Conservation (phyloP, 1,140 invertebrate genomes). For the Pararge aegeria region DNA sequence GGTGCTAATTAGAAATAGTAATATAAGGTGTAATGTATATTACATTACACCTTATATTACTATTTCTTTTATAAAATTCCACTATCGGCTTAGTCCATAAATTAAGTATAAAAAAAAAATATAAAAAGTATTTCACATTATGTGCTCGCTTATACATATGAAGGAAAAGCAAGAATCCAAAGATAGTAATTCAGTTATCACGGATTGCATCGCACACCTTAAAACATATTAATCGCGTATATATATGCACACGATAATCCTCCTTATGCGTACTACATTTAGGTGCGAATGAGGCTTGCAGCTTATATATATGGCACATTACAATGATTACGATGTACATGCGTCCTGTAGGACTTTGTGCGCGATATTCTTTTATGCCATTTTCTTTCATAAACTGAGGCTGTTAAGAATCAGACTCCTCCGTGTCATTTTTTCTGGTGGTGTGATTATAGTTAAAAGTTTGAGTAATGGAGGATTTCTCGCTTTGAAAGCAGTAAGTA, state of each 20-base stretch:
- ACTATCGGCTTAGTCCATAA: too few relatives aligned
- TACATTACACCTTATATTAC: too few relatives aligned
- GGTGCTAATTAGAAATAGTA: too few relatives aligned
- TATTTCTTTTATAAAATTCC: too few relatives aligned
- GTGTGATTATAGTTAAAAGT: conserved; percentile 5
- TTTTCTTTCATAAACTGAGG: neutral
- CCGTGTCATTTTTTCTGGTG: neutral
- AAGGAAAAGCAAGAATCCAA: conserved; percentile 26
- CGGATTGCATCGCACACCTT: conserved; percentile 24
- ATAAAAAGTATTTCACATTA: conserved; percentile 3
- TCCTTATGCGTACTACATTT: neutral
- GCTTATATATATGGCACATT: neutral
- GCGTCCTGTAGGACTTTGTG: neutral
- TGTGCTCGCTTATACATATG: conserved; percentile 14
- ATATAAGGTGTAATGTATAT: too few relatives aligned
- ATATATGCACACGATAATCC: neutral
- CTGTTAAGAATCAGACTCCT: neutral
- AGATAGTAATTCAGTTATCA: conserved; percentile 34
- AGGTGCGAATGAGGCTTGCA: neutral
- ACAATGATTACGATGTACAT: neutral
- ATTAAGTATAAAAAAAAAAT: neutral
- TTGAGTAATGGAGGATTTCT: conserved; percentile 15
- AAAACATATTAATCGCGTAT: neutral
- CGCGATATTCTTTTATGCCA: neutral
- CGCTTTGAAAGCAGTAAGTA: conserved; percentile 15